Evolutionary conservation across 30 jellyfish, hydroid and myxozoan species (phyloP).

Genomic region (Nemopilema nomurai): DNA sequence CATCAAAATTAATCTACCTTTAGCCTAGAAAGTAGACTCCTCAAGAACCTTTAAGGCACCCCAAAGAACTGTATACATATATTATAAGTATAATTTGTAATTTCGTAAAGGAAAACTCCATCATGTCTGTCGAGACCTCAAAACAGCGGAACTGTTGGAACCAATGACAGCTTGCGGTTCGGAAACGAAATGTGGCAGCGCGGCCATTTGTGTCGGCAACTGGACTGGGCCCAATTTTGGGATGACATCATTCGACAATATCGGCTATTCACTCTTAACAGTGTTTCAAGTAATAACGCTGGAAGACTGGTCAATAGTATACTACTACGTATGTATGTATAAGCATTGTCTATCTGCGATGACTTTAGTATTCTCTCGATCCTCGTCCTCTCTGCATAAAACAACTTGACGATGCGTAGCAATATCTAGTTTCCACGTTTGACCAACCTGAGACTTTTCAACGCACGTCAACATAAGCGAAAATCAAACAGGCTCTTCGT

Average conservation of each 20-base stretch:
- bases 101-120: conserved; percentile 56
- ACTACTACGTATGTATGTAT: conserved; percentile 54
- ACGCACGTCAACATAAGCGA: too few species aligned
- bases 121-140: conserved; percentile 31
- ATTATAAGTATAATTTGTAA: not conserved
- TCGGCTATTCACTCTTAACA: conserved; percentile 60
- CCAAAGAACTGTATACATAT: too few species aligned
- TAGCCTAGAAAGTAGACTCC: too few species aligned
- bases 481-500: too few species aligned
- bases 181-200: conserved; percentile 10
- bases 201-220: conserved; percentile 43
- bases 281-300: conserved; percentile 79
- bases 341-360: too few species aligned
- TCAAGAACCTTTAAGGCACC: too few species aligned
- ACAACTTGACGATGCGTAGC: too few species aligned
- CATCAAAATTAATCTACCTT: too few species aligned
- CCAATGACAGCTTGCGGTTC: conserved; percentile 35
- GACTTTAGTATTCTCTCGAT: too few species aligned
- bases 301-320: conserved; percentile 71
- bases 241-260: conserved; percentile 61
- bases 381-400: too few species aligned
- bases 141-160: not conserved
- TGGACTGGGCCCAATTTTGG: conserved; percentile 56
- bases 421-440: too few species aligned
- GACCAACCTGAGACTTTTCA: too few species aligned